Evolutionary conservation across 2,888 invertebrate species (phyloP).

Genomic region (Acrobasis suavella): DNA sequence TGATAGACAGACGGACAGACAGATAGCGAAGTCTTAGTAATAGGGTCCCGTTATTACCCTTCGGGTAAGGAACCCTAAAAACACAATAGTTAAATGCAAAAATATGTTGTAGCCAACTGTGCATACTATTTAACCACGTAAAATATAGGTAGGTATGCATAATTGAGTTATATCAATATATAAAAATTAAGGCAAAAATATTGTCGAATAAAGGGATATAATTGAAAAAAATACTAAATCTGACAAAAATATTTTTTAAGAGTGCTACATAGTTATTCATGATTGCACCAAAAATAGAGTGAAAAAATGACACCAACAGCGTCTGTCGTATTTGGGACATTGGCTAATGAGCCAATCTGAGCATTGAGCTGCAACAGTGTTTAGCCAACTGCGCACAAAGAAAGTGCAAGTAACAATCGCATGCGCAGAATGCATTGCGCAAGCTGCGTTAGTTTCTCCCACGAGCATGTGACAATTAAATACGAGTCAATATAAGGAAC

Average conservation of each 20-base stretch:
- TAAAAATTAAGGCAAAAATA: not conserved
- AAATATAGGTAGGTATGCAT: too few species aligned
- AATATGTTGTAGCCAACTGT: too few species aligned
- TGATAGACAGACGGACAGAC: too few species aligned
- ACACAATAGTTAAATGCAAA: too few species aligned
- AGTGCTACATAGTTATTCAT: too few species aligned
- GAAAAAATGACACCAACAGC: not conserved
- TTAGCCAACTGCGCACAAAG: slow-evolving; percentile 38
- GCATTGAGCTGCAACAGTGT: slow-evolving; percentile 16
- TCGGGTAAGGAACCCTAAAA: too few species aligned
- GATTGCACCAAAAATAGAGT: too few species aligned
- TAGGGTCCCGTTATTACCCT: too few species aligned
- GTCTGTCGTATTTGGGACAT: slow-evolving; percentile 10
- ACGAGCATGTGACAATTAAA: slow-evolving; percentile 31
- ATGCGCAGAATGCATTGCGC: slow-evolving; percentile 43
- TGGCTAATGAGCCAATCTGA: slow-evolving; percentile 19
- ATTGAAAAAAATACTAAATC: not conserved
- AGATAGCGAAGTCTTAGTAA: too few species aligned
- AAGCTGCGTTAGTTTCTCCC: slow-evolving; percentile 44
- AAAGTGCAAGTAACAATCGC: slow-evolving; percentile 52
- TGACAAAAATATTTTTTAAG: not conserved
- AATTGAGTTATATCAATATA: too few species aligned
- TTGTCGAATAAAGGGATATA: too few species aligned
- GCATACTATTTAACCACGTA: too few species aligned
- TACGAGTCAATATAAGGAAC: slow-evolving; percentile 8